Percentiles rank a stretch among this genome's conserved stretches.
These are phyloP conservation scores for Coturnix japonica DNA, from an alignment of 2,113 vertebrate species.

Conservation along the genomic window DNA sequence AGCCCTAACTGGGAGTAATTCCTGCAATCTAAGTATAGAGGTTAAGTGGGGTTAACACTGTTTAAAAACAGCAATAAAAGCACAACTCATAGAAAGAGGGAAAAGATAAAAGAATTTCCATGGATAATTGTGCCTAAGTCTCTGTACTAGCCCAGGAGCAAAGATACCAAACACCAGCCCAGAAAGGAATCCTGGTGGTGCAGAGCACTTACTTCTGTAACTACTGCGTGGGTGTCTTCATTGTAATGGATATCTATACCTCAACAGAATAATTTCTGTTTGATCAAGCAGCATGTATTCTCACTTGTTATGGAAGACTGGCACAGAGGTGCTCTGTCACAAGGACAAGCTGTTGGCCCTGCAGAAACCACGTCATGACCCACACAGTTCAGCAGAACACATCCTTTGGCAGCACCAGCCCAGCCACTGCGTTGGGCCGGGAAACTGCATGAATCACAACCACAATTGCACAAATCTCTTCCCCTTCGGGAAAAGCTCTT, in stretches of 20 bases:
- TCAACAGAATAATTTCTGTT: background rate
- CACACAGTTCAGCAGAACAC: background rate
- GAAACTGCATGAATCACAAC: background rate
- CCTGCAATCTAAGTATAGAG: background rate
- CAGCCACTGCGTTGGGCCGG: fast-evolving
- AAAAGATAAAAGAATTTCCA: background rate
- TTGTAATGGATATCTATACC: background rate
- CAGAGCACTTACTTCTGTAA: background rate
- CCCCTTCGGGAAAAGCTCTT: background rate
- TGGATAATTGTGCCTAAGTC: background rate
- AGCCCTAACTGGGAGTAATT: background rate
- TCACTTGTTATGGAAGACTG: fast-evolving
- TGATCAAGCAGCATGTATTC: background rate
- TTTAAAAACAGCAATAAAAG: constrained; percentile 8
- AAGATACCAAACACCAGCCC: background rate
- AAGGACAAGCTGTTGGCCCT: background rate
- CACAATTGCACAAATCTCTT: fast-evolving
- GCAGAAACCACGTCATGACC: background rate
- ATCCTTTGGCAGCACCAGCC: fast-evolving
- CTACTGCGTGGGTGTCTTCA: background rate
- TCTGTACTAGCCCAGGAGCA: background rate
- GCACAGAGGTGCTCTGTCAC: background rate
- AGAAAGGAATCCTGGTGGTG: background rate
- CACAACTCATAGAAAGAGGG: background rate
- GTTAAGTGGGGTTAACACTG: background rate